Conservation (phyloP, 2,797 vertebrate genomes). For the Sylvilagus floridanus region DNA sequence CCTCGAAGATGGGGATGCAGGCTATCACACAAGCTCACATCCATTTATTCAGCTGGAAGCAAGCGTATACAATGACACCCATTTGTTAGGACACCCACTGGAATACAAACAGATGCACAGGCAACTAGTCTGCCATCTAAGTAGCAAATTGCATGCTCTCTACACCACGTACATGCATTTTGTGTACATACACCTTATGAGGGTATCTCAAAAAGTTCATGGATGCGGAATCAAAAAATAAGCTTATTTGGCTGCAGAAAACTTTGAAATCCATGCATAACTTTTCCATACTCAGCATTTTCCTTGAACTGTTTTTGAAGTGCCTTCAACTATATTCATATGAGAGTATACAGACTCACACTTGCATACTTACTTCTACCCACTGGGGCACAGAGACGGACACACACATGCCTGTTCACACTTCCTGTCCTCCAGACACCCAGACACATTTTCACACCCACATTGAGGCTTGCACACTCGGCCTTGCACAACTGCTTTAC, state of each 20-base stretch:
- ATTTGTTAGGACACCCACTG: too few relatives aligned
- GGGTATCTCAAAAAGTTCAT: too few relatives aligned
- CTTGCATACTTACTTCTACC: background rate
- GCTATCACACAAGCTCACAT: too few relatives aligned
- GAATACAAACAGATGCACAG: background rate
- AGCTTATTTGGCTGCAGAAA: too few relatives aligned
- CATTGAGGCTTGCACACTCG: background rate
- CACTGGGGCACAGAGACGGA: background rate
- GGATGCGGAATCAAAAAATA: too few relatives aligned
- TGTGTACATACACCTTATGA: too few relatives aligned
- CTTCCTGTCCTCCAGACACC: background rate
- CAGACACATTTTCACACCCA: background rate
- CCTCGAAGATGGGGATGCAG: background rate
- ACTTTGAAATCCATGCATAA: too few relatives aligned
- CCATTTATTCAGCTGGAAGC: too few relatives aligned
- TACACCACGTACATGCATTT: background rate
- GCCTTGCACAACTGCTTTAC: background rate
- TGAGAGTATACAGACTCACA: too few relatives aligned
- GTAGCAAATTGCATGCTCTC: background rate
- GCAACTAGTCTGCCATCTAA: background rate
- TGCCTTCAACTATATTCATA: background rate
- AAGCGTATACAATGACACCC: too few relatives aligned
- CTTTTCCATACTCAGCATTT: too few relatives aligned
- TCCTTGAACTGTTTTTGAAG: too few relatives aligned
- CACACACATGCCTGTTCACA: background rate